Percentiles rank a stretch among this genome's conserved stretches.
phyloP scores from a whole-genome alignment of 2,113 vertebrate species.

The Asarcornis scutulata region DNA sequence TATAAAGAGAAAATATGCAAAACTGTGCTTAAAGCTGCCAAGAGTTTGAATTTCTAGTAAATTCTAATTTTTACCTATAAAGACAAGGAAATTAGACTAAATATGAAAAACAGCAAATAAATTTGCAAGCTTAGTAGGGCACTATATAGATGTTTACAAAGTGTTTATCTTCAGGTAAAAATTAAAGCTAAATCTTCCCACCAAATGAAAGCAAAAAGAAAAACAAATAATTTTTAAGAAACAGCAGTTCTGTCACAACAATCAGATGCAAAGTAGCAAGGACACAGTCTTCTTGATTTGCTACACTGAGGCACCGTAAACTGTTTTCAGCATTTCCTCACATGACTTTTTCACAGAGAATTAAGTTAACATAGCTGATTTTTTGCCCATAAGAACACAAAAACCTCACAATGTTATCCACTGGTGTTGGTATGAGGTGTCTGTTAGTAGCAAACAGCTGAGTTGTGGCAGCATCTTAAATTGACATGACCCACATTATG shows the following conservation, averaged over 20 bases:
- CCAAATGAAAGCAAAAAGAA: background rate
- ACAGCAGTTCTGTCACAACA: background rate
- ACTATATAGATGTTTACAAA: background rate
- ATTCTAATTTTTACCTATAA: background rate
- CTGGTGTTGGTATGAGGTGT: background rate
- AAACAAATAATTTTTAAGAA: background rate
- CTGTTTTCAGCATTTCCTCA: background rate
- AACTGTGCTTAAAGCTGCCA: background rate
- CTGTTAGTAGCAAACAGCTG: background rate
- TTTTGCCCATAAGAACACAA: background rate
- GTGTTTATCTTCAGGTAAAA: background rate
- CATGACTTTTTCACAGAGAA: background rate
- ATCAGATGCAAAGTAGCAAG: background rate
- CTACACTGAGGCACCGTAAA: background rate
- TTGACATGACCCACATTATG: background rate
- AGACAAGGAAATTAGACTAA: background rate
- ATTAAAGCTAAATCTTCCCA: background rate
- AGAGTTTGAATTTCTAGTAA: background rate
- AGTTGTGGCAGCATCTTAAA: background rate
- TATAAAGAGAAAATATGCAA: background rate
- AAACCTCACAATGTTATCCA: background rate
- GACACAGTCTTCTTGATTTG: background rate
- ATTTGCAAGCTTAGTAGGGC: background rate
- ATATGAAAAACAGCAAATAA: background rate
- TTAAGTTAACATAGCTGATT: background rate